phyloP scores from a whole-genome alignment of 2,888 invertebrate species.

The Stenchaetothrips biformis region DNA sequence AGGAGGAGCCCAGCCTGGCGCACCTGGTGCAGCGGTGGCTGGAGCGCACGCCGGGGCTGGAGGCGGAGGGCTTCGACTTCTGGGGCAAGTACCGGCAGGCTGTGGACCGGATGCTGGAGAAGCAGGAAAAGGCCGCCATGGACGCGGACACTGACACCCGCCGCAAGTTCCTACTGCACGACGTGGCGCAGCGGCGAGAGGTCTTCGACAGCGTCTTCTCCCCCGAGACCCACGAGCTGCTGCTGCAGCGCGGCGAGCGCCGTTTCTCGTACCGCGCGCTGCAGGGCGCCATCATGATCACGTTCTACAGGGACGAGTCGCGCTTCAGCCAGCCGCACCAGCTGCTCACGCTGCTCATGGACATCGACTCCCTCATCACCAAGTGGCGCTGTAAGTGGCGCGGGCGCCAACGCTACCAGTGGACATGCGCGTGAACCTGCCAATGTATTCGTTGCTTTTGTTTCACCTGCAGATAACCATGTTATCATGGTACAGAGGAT shows the following conservation, averaged over 20 bases:
- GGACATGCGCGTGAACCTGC: neutral
- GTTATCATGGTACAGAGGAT: constrained; percentile 97
- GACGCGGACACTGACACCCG: constrained; percentile 57
- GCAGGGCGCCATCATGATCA: constrained; percentile 97
- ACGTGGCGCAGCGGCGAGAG: constrained; percentile 72
- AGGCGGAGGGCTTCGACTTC: constrained; percentile 80
- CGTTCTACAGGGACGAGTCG: constrained; percentile 93
- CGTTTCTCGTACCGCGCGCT: constrained; percentile 85
- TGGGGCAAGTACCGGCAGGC: constrained; percentile 84
- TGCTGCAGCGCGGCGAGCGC: constrained; percentile 80
- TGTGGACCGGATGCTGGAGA: constrained; percentile 65
- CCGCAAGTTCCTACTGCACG: constrained; percentile 62
- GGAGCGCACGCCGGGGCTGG: constrained; percentile 89
- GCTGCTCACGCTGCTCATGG: constrained; percentile 88
- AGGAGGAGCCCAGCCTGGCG: constrained; percentile 77
- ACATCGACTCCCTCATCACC: constrained; percentile 95
- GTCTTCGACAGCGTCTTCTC: constrained; percentile 89
- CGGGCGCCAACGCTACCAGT: neutral
- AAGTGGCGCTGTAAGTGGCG: constrained; percentile 91
- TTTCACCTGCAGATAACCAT: constrained; percentile 76
- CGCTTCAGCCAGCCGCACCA: constrained; percentile 98
- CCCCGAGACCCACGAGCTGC: constrained; percentile 72
- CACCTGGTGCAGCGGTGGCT: constrained; percentile 88
- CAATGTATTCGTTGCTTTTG: constrained; percentile 29
- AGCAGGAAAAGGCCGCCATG: constrained; percentile 60